phyloP scores from a whole-genome alignment of 2,113 vertebrate species.

The Hylia prasina region DNA sequence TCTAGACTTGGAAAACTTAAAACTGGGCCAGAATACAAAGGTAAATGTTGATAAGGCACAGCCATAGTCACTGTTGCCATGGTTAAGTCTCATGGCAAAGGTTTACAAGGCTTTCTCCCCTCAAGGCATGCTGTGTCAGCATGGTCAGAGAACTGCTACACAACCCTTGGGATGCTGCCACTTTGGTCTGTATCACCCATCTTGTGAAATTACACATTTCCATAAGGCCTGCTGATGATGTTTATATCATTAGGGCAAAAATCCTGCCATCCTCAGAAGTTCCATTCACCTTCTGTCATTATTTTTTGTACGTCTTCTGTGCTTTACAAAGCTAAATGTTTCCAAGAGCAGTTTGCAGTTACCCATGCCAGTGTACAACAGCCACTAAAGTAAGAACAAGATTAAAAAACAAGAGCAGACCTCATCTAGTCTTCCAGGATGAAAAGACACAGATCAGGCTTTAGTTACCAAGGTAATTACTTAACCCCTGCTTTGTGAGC shows the following conservation, averaged over 20 bases:
- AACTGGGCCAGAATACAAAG: not conserved
- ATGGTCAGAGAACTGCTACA: not conserved
- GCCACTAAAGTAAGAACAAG: not conserved
- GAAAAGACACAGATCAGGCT: not conserved
- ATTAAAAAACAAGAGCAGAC: not conserved
- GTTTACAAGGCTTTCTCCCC: not conserved
- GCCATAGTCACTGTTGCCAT: not conserved
- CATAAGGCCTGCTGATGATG: not conserved
- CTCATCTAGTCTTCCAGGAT: not conserved
- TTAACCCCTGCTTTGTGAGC: not conserved
- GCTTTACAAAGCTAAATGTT: not conserved
- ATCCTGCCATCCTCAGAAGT: not conserved
- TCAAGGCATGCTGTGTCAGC: not conserved
- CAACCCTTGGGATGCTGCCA: not conserved
- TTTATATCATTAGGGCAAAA: not conserved
- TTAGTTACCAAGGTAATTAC: not conserved
- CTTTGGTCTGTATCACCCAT: not conserved
- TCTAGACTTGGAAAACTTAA: not conserved
- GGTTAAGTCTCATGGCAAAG: not conserved
- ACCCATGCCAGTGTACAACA: rapidly evolving
- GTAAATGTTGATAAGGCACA: not conserved
- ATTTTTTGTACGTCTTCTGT: not conserved
- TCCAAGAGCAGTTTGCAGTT: not conserved
- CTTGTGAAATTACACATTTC: not conserved
- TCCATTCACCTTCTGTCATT: not conserved